Percentiles rank a stretch among this genome's conserved stretches.
Evolutionary conservation across 2,888 invertebrate species (phyloP).

Genomic region (Tipula lateralis): DNA sequence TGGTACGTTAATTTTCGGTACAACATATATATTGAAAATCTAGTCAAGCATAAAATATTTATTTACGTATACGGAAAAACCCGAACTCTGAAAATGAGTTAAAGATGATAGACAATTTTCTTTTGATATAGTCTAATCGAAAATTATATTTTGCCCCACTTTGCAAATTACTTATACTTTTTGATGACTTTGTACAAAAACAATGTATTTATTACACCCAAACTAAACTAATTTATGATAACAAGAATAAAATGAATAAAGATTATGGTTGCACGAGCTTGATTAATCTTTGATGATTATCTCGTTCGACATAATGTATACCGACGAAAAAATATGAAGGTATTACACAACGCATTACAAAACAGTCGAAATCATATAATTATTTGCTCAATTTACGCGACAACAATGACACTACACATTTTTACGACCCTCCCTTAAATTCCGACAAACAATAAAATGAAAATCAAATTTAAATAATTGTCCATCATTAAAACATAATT

Average conservation of each 20-base stretch:
- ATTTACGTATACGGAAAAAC: no score
- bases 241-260: background rate
- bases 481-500: conserved; percentile 24
- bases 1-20: background rate
- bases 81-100: background rate
- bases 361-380: background rate
- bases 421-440: background rate
- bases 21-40: background rate
- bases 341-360: background rate
- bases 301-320: background rate
- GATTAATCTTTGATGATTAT: background rate
- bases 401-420: background rate
- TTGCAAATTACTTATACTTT: background rate
- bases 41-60: background rate
- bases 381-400: background rate
- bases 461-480: conserved; percentile 24
- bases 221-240: background rate
- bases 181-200: background rate
- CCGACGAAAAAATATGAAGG: background rate
- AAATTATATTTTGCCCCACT: background rate
- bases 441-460: background rate
- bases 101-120: background rate
- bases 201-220: background rate
- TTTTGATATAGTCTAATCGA: background rate
- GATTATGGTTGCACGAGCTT: background rate